Evolutionary conservation across 2,113 vertebrate genomes (phyloP), one percentile per base, ranked within the genome.

Genomic region (Tragelaphus imberbis): DNA sequence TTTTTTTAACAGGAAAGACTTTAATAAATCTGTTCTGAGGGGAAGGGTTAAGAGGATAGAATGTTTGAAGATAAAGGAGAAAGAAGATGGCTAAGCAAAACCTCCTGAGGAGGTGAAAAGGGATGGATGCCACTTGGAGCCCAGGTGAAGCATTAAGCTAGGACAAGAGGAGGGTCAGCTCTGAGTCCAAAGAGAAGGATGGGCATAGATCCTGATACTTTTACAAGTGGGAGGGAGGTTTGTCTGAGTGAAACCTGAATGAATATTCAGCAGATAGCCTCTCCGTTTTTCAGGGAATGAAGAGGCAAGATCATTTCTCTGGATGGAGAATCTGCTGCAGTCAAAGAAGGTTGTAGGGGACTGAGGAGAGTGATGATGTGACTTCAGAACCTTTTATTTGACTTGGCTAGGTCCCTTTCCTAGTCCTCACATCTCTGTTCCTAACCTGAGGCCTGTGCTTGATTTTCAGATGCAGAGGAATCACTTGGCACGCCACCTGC

Each of bases 401-500:
- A 12, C 65, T 49, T 33, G 53, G 10, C 59, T 14, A 36, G 49
- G 7, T 77, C 86, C 56, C 79, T 82, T 75, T 89, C 80, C 68
- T 82, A 2, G 3, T 58, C 44, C 58, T 91, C 77, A 33, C 51
- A 21, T 58, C 2, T 79, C 75, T n/a, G 0, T n/a, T 27, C 75
- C 77, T 59, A 33, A 25, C 25, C 93, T 90, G 33, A 89, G 30
- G 75, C 36, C 2, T 97, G 51, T 98, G 92, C 33, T 98, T 96
- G 68, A 81, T 84, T 97, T 97, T 71, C 97, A 99, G 99, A 99
- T 99, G 99, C 99, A 99, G 94, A 99, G 99, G 71, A 99, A 99
- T 77, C 99, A 99, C 84, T 97, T 99, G 98, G 99, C 99, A 23
- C 99, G 99, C 87, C 99, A 99, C 88, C 99, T 99, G 98, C 99